phyloP scores from a whole-genome alignment of 2,113 vertebrate species.

The Chionomys nivalis region DNA sequence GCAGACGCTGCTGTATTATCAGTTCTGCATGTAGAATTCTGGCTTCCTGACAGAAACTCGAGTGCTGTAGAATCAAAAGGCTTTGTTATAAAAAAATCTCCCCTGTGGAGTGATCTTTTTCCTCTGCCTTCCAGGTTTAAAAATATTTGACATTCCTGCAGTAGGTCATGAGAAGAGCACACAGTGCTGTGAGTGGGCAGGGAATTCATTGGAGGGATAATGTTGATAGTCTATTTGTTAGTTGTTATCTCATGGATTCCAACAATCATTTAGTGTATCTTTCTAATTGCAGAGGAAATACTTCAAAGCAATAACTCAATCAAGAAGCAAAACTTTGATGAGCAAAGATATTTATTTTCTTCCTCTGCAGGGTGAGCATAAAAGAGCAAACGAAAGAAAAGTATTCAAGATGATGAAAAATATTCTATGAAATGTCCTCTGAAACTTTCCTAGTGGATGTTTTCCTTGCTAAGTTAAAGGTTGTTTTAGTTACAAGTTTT shows the following conservation, averaged over 20 bases:
- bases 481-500: constrained; percentile 69
- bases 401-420: neutral
- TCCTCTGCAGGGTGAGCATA: neutral
- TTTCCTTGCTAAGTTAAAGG: constrained; percentile 39
- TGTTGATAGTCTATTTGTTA: neutral
- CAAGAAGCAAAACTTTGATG: constrained; percentile 24
- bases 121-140: neutral
- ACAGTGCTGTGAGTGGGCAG: neutral
- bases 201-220: neutral
- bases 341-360: constrained; percentile 5
- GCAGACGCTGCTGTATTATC: neutral
- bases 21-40: neutral
- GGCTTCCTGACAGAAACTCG: neutral
- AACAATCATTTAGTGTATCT: neutral
- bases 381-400: constrained; percentile 46
- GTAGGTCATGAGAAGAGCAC: neutral
- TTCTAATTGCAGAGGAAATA: constrained; percentile 38
- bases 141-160: constrained; percentile 2
- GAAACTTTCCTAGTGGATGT: constrained; percentile 37
- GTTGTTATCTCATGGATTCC: constrained; percentile 11
- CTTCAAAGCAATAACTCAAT: neutral
- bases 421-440: neutral
- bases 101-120: neutral
- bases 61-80: neutral
- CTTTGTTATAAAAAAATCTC: constrained; percentile 14